Percentiles rank a stretch among this genome's conserved stretches.
These are phyloP conservation scores for Enteromius paludinosus DNA, from an alignment of 2,797 vertebrate species.

Conservation along the genomic window DNA sequence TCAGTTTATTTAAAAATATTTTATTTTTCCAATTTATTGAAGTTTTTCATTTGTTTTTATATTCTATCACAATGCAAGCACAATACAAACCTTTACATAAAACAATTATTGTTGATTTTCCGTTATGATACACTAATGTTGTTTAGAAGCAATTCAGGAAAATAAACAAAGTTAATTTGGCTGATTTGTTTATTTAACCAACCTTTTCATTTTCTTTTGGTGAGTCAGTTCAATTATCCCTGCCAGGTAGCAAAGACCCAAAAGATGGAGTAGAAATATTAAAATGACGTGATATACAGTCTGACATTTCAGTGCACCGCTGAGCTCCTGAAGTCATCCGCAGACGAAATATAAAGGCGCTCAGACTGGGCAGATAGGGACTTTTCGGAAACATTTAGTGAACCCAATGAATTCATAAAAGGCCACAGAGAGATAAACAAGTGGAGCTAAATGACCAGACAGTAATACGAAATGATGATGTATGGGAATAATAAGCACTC, in stretches of 20 bases:
- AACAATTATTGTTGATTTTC: background rate
- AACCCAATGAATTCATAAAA: constrained; percentile 13
- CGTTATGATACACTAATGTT: background rate
- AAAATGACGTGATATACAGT: constrained; percentile 34
- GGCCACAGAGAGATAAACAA: constrained; percentile 8
- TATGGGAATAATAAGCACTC: constrained; percentile 3
- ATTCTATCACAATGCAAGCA: background rate
- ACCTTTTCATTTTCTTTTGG: background rate
- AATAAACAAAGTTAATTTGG: background rate
- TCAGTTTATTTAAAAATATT: background rate
- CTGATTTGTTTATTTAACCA: background rate
- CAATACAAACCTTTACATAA: background rate
- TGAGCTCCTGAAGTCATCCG: background rate
- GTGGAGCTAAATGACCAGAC: constrained; percentile 1
- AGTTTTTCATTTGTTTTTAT: background rate
- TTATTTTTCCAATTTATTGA: background rate
- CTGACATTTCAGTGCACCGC: constrained; percentile 35
- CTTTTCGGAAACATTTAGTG: constrained; percentile 6
- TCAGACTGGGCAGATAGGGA: constrained; percentile 16
- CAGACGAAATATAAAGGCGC: constrained; percentile 17
- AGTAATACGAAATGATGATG: background rate
- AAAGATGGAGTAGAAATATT: constrained; percentile 11
- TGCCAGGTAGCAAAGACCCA: background rate
- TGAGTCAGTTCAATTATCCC: constrained; percentile 3
- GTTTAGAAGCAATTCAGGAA: background rate